A percentile compares a stretch with the other conserved stretches of the same genome.
These are phyloP conservation scores for Drosophila serrata DNA, from an alignment of 1,140 invertebrate species.

Conservation along the genomic window DNA sequence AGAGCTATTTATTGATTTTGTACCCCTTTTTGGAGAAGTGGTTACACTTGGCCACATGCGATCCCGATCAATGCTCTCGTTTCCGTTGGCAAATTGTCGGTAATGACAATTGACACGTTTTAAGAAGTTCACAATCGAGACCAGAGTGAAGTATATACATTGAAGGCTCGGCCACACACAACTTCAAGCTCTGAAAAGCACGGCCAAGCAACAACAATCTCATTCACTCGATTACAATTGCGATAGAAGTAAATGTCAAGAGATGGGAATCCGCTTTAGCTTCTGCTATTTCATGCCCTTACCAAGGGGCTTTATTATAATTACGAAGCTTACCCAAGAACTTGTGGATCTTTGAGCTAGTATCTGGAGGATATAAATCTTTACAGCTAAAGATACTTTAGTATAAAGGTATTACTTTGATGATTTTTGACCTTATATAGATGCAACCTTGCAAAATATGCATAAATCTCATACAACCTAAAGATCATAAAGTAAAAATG, in stretches of 20 bases:
- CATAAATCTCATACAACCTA: background rate
- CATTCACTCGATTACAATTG: conserved; percentile 45
- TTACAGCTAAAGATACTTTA: background rate
- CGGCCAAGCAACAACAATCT: conserved; percentile 15
- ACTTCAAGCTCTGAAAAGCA: conserved; percentile 75
- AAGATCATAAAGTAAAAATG: background rate
- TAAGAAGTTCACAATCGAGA: conserved; percentile 26
- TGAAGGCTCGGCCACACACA: conserved; percentile 16
- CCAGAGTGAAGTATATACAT: conserved; percentile 1
- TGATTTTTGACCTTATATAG: background rate
- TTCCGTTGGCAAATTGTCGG: conserved; percentile 32
- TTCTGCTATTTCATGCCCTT: conserved; percentile 26
- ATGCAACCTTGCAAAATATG: background rate
- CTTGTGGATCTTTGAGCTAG: background rate
- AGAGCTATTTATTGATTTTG: conserved; percentile 73
- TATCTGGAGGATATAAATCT: background rate
- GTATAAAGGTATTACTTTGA: background rate
- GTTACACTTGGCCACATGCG: conserved; percentile 6
- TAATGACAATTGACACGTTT: conserved; percentile 51
- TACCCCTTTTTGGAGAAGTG: background rate
- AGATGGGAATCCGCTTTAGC: conserved; percentile 29
- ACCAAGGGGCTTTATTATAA: background rate
- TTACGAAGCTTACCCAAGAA: too few relatives aligned
- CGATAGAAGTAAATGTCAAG: conserved; percentile 47
- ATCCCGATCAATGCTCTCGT: conserved; percentile 31